Base-by-base conservation (phyloP, 2,888 invertebrate genomes). In the Rhyacophila evoluta region DNA sequence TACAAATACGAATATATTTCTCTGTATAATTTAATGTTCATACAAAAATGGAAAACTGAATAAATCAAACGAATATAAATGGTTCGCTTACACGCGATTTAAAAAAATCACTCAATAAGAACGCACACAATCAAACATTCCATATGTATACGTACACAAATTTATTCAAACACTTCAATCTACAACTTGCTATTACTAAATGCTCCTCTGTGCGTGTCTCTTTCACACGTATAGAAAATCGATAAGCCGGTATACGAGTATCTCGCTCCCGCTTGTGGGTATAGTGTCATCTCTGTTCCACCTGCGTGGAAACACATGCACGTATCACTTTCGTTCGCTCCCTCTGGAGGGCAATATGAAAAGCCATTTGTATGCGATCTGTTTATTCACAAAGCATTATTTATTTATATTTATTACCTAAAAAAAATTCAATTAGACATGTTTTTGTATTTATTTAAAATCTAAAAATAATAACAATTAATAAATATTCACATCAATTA, bases 221-320 rank as follows among this genome's bases (percentile, higher is more conserved):
- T 41, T 72, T 76, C 76, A 67, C 25, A 19, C 76, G 27, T 67
- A 76, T 72, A 72, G 76, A 76, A 76, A 76, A 76, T 76, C 76
- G 76, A 76, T 76, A 76, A 76, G 76, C 76, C 76, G 10, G 55
- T 72, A 67, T 76, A 76, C 55, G 55, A 19, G 55, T 19, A 55
- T 55, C 55, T 55, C 55, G 19, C 55, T 55, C 19, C 55, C 19
- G 55, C 55, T 19, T 19, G 55, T 55, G 55, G 19, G 19, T 19
- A 19, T 19, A 2, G 55, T 19, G 55, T 25, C 19, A 8, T 55
- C 55, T 10, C 19, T 8, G 19, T 55, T 19, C 19, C 55, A 19
- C 55, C 10, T 8, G 55, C 19, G 19, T 6, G 55, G 55, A 25
- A 2, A 19, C 2, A 19, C 1, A 55, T 55, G 55, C 55, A 19